These are phyloP conservation scores for Todiramphus saurophagus DNA, from an alignment of 2,113 vertebrate species.

Conservation along the genomic window DNA sequence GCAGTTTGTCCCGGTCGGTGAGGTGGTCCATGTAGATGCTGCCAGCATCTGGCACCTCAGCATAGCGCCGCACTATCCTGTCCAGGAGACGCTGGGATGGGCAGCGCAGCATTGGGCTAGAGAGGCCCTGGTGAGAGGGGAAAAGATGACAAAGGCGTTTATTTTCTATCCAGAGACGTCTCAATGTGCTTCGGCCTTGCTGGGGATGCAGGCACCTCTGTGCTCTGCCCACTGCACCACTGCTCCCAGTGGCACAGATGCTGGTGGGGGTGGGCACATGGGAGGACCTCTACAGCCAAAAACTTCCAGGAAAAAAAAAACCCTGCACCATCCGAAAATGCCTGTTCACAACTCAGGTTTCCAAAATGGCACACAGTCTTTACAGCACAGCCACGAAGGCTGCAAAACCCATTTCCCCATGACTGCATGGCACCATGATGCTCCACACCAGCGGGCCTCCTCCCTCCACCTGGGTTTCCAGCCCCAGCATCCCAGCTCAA, in stretches of 20 bases:
- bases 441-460: rapidly evolving
- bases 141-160: rapidly evolving
- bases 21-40: constrained; percentile 88
- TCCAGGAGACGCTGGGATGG: constrained; percentile 84
- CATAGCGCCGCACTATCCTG: constrained; percentile 82
- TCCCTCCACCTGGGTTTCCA: background rate
- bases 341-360: background rate
- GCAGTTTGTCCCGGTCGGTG: constrained; percentile 78
- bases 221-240: background rate
- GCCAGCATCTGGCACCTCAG: constrained; percentile 82
- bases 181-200: rapidly evolving
- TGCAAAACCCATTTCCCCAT: background rate
- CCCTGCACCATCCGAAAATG: rapidly evolving
- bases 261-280: rapidly evolving
- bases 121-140: constrained; percentile 70
- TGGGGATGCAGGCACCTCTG: rapidly evolving
- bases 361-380: background rate
- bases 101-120: constrained; percentile 80
- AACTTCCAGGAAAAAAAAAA: background rate
- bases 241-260: rapidly evolving
- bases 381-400: rapidly evolving
- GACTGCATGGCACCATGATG: rapidly evolving
- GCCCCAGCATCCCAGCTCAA: background rate
- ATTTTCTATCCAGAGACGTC: background rate
- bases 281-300: background rate